Evolutionary conservation across 2,888 invertebrate species (phyloP), one percentile per base, ranked within the genome.

Genomic region (Thyatira batis): DNA sequence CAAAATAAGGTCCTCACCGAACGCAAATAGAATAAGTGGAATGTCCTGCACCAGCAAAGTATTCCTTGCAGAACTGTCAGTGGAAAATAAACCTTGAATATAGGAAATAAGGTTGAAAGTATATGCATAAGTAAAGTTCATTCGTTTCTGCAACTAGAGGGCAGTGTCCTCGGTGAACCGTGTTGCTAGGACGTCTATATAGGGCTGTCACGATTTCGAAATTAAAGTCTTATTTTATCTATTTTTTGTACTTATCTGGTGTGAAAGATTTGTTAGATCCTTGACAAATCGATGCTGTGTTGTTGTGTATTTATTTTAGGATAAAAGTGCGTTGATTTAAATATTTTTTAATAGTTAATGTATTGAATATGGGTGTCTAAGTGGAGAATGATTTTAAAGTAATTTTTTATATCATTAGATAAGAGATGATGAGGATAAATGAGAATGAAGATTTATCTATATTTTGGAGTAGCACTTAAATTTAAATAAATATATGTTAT

Each of bases 141-240:
- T 65, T 65, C 57, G 68, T 77, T 79, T 71, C 73, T 75, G 69
- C 72, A 67, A 70, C 67, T 71, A 67, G 73, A 82, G 80, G 86
- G 87, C 88, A 89, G 78, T 85, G 89, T 82, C 88, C 89, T 87
- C 80, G 54, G 66, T 82, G 84, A 85, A 84, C 84, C 73, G 73
- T 78, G 85, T 82, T 80, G 84, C 82, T 84, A 84, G 82, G 85
- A 82, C 80, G 80, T 66, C 69, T 60, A 69, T 65, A 73, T 75
- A 89, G 87, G 89, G 89, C 67, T 88, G 89, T 86, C 87, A 86
- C 84, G 87, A 85, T 76, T 39, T 39, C 39, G 39, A 39, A 39
- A 39, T 39, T 39, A 39, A 39, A 39, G 39, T 8, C 5, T 20
- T 30, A 33, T 50, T 33, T 33, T 17, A 20, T 33, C 11, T 48